phyloP scores from a whole-genome alignment of 2,888 invertebrate genomes.

The Phragmatobia fuliginosa region DNA sequence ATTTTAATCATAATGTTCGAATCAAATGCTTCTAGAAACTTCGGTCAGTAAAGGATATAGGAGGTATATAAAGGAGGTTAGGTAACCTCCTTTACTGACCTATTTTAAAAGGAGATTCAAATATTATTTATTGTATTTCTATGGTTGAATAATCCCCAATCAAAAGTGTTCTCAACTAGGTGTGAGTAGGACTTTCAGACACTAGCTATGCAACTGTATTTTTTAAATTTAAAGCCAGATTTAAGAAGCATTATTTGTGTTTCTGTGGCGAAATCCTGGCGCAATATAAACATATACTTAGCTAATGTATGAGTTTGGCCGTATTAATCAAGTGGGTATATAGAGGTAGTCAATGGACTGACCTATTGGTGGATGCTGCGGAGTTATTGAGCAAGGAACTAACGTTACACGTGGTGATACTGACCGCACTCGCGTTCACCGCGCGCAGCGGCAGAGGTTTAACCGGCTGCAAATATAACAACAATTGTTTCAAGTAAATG shows the following conservation, averaged over 20 bases:
- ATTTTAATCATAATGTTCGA: no score
- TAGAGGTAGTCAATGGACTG: slow-evolving; percentile 67
- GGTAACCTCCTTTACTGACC: no score
- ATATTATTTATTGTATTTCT: neutral
- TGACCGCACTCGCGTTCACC: slow-evolving; percentile 80
- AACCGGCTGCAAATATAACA: slow-evolving; percentile 88
- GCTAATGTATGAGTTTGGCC: neutral
- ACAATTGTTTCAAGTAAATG: slow-evolving; percentile 57
- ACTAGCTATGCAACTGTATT: slow-evolving; percentile 10
- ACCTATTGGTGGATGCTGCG: slow-evolving; percentile 83
- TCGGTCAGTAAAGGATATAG: neutral
- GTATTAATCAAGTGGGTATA: slow-evolving; percentile 24
- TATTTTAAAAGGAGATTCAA: neutral
- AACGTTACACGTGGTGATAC: slow-evolving; percentile 80
- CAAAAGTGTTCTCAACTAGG: slow-evolving; percentile 18
- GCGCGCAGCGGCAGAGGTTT: slow-evolving; percentile 95
- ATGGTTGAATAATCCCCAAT: neutral
- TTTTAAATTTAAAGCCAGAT: neutral
- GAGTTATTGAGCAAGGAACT: slow-evolving; percentile 88
- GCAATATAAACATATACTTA: neutral
- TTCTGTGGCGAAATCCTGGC: no score
- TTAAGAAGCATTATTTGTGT: no score
- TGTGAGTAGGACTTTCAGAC: slow-evolving; percentile 7
- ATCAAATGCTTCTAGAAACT: neutral
- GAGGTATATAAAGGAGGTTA: no score